phyloP scores from a whole-genome alignment of 64 coral and sea anemone species.

The Stichodactyla mertensii region DNA sequence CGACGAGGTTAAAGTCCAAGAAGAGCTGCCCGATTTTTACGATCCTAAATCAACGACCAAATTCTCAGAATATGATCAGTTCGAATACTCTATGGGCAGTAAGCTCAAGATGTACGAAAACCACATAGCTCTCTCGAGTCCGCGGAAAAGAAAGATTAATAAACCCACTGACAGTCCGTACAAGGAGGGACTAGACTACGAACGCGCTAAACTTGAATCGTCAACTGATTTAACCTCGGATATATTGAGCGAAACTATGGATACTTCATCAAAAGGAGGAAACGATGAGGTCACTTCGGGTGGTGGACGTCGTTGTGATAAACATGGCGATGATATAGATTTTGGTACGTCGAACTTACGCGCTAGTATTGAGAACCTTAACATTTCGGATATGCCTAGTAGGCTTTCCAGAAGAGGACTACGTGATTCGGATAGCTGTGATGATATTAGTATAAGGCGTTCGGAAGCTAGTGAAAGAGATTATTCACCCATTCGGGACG shows the following conservation, averaged over 20 bases:
- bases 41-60: constrained; percentile 33
- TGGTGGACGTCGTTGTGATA: neutral
- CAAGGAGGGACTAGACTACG: constrained; percentile 23
- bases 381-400: constrained; percentile 15
- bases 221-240: constrained; percentile 24
- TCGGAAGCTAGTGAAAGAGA: constrained; percentile 6
- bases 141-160: constrained; percentile 54
- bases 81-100: constrained; percentile 89
- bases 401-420: neutral
- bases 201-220: constrained; percentile 34
- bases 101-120: constrained; percentile 80
- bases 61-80: constrained; percentile 59
- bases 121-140: constrained; percentile 71
- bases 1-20: constrained; percentile 71
- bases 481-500: constrained; percentile 41
- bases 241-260: neutral
- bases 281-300: neutral
- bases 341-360: constrained; percentile 10
- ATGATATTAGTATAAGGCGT: neutral
- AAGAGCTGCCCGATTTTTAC: constrained; percentile 48
- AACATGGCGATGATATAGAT: constrained; percentile 12
- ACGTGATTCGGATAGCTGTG: neutral
- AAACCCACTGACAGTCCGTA: constrained; percentile 26
- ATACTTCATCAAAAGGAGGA: neutral
- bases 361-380: neutral